A percentile compares a stretch with the other conserved stretches of the same genome.
Conservation (phyloP, 1,140 invertebrate genomes). For the Luehdorfia chinensis region DNA sequence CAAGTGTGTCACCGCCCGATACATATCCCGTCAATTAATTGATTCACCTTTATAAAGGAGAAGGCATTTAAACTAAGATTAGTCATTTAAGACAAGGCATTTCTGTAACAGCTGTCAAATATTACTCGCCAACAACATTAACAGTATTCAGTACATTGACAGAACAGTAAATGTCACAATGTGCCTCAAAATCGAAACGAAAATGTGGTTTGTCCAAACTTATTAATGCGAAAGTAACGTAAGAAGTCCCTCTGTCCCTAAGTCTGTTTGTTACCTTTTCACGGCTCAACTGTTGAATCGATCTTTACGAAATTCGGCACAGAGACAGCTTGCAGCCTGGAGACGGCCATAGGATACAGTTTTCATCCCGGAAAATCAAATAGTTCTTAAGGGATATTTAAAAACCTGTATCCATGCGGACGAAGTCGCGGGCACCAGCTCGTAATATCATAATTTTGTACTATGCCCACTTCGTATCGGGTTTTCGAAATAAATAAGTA, state of each 20-base stretch:
- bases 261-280: not conserved
- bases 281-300: too few relatives aligned
- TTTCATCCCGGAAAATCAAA: too few relatives aligned
- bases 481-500: not conserved
- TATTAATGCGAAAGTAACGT: not conserved
- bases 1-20: conserved; percentile 31
- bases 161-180: not conserved
- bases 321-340: too few relatives aligned
- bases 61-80: conserved; percentile 36
- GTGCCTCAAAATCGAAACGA: not conserved
- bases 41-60: conserved; percentile 49
- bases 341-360: too few relatives aligned
- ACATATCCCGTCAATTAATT: conserved; percentile 54
- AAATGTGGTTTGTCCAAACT: not conserved
- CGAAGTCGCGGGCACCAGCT: too few relatives aligned
- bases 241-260: not conserved
- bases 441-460: not conserved
- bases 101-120: conserved; percentile 28
- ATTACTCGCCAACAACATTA: too few relatives aligned
- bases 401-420: too few relatives aligned
- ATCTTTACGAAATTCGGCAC: too few relatives aligned
- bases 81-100: conserved; percentile 32
- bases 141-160: conserved; percentile 1
- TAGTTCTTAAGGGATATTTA: too few relatives aligned
- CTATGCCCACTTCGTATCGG: not conserved